Evolutionary conservation across 2,113 vertebrate species (phyloP).

Genomic region (Coracopsis vasa): DNA sequence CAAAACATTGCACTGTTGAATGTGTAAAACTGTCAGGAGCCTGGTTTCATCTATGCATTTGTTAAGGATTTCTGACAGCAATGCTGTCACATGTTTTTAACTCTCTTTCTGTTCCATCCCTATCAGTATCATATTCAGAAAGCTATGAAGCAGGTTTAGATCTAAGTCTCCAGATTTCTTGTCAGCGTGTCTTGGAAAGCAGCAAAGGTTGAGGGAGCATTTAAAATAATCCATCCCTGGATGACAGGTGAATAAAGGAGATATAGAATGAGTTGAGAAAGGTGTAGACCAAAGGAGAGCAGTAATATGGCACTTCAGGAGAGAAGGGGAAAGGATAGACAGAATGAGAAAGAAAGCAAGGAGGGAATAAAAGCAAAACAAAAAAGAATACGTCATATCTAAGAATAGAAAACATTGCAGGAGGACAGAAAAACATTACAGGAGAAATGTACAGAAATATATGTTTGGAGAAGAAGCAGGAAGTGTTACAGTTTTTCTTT

Average conservation of each 20-base stretch:
- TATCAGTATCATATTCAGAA: not conserved
- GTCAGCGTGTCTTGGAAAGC: slow-evolving; percentile 35
- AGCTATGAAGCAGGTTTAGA: slow-evolving; percentile 33
- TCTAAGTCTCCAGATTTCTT: slow-evolving; percentile 32
- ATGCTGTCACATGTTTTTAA: not conserved
- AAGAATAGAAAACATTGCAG: not conserved
- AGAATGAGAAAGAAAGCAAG: not conserved
- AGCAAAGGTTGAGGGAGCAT: slow-evolving; percentile 39
- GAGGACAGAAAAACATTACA: not conserved
- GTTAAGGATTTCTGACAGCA: not conserved
- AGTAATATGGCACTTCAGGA: not conserved
- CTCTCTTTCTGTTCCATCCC: not conserved
- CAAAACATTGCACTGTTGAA: not conserved
- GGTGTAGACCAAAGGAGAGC: not conserved
- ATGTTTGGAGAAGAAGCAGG: not conserved
- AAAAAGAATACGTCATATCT: not conserved
- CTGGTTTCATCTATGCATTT: not conserved
- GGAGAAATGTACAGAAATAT: not conserved
- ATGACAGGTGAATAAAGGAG: slow-evolving; percentile 43
- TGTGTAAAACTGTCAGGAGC: not conserved
- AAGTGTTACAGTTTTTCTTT: not conserved
- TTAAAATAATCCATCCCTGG: slow-evolving; percentile 52
- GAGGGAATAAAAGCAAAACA: not conserved
- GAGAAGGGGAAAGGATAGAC: not conserved
- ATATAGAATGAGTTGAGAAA: slow-evolving; percentile 6